These are phyloP conservation scores for Buathra laborator DNA, from an alignment of 2,888 invertebrate species.

Conservation along the genomic window DNA sequence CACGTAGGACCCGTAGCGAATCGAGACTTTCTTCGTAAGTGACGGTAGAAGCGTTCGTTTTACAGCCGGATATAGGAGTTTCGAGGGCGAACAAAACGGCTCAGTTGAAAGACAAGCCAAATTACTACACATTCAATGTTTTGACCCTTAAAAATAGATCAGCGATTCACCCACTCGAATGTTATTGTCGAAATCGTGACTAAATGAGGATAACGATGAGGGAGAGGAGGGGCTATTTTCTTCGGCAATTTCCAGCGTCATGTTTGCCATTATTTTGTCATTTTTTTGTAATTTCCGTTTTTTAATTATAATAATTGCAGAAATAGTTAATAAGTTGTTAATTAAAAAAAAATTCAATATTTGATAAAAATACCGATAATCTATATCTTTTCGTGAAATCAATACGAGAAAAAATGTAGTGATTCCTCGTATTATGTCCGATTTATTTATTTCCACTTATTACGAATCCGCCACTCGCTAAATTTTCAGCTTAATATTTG, in stretches of 20 bases:
- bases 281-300: too few species aligned
- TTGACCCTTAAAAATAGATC: slow-evolving; percentile 1
- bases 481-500: too few species aligned
- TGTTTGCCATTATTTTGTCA: too few species aligned
- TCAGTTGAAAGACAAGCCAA: background rate
- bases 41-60: slow-evolving; percentile 16
- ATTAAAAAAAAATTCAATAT: too few species aligned
- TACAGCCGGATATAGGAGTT: slow-evolving; percentile 39
- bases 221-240: too few species aligned
- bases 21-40: slow-evolving; percentile 72
- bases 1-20: slow-evolving; percentile 71
- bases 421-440: background rate
- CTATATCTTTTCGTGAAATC: too few species aligned
- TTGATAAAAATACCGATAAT: too few species aligned
- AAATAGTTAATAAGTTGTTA: too few species aligned
- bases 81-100: slow-evolving; percentile 17
- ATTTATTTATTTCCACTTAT: background rate
- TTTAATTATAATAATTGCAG: too few species aligned
- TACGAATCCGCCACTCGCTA: too few species aligned
- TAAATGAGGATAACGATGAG: background rate
- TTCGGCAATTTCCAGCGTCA: too few species aligned
- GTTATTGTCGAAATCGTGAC: background rate
- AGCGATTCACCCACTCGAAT: background rate
- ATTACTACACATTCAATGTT: background rate
- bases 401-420: background rate